Conservation (phyloP, 2,797 vertebrate genomes). For the Aulostomus chinensis region DNA sequence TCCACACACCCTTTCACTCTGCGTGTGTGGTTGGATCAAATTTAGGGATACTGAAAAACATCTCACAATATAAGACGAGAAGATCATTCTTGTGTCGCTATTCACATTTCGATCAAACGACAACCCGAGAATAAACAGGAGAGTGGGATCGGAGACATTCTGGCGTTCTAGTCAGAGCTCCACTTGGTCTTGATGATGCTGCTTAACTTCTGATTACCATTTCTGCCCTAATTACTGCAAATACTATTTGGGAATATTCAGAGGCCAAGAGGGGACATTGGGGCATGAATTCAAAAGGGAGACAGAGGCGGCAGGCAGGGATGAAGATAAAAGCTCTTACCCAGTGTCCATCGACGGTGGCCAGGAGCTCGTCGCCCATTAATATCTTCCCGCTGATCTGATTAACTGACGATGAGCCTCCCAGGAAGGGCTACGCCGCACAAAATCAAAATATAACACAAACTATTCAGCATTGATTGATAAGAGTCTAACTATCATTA, state of each 20-base stretch:
- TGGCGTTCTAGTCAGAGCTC: no score
- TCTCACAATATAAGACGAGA: no score
- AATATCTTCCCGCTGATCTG: conserved; percentile 93
- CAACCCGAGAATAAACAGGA: no score
- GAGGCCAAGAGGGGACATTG: neutral
- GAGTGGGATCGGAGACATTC: no score
- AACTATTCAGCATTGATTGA: no score
- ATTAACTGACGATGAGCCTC: conserved; percentile 87
- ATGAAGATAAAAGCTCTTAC: conserved; percentile 62
- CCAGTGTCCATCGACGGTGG: conserved; percentile 91
- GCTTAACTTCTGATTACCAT: conserved; percentile 15
- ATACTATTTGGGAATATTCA: neutral
- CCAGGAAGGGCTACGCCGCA: conserved; percentile 88
- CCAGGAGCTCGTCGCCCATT: conserved; percentile 85
- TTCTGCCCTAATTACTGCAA: conserved; percentile 8
- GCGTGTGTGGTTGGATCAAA: no score
- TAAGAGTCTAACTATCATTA: no score
- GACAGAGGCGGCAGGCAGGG: neutral
- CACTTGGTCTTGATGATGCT: no score
- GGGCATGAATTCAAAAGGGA: neutral
- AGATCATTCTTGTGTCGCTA: no score
- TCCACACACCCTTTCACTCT: no score
- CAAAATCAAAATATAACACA: conserved; percentile 1
- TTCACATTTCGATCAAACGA: no score
- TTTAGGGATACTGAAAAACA: no score